Evolutionary conservation across 2,113 vertebrate genomes (phyloP).

Genomic region (Climacteris rufus): DNA sequence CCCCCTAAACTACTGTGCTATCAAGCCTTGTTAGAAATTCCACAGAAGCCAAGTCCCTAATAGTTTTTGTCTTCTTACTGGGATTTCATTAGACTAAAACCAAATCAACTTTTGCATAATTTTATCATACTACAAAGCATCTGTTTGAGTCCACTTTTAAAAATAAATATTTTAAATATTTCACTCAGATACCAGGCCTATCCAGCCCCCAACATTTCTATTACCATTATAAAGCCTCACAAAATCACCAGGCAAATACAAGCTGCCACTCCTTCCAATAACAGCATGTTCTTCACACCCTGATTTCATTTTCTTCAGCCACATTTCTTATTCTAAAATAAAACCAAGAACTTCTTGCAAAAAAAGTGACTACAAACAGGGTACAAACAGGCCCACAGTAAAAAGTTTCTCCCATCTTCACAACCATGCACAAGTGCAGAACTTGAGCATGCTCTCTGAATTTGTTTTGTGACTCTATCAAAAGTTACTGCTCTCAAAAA

Average conservation of each 20-base stretch:
- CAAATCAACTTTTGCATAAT: neutral
- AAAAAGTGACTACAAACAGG: neutral
- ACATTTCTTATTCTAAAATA: neutral
- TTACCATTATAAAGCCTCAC: neutral
- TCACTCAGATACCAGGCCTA: neutral
- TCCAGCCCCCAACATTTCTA: neutral
- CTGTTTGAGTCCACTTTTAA: neutral
- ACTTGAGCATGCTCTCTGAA: neutral
- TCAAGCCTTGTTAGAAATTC: neutral
- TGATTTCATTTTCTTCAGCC: neutral
- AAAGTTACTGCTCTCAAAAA: neutral
- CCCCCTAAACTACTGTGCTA: neutral
- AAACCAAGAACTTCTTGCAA: neutral
- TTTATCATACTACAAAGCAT: neutral
- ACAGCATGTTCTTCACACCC: neutral
- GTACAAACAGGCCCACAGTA: neutral
- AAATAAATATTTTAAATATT: neutral
- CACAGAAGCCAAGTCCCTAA: neutral
- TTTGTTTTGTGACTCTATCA: neutral
- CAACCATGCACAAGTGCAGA: accelerated
- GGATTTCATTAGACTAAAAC: neutral
- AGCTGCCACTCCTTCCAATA: neutral
- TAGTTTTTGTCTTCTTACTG: neutral
- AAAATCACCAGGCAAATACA: neutral
- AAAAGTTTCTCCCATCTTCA: neutral